A percentile compares a stretch with the other conserved stretches of the same genome.
Conservation (phyloP, 53 echinoderm and acorn worm species). For the Crossaster papposus region DNA sequence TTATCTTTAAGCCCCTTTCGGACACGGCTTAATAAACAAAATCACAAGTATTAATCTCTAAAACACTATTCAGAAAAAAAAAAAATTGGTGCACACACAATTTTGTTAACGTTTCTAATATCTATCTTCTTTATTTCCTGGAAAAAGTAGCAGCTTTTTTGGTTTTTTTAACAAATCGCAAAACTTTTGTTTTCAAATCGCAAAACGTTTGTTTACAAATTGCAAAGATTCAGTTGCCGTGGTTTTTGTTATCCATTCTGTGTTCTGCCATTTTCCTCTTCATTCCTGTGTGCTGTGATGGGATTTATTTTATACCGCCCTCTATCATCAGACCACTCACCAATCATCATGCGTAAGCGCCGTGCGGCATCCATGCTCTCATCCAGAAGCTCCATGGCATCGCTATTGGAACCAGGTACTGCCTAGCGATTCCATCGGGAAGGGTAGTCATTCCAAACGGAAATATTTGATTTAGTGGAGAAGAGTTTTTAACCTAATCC, state of each 20-base stretch:
- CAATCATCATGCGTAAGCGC: constrained; percentile 32
- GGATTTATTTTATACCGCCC: not conserved
- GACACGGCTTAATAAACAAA: too few relatives aligned
- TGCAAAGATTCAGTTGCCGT: constrained; percentile 1
- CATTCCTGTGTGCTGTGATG: constrained; percentile 52
- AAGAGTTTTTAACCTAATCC: not conserved
- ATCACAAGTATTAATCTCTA: too few relatives aligned
- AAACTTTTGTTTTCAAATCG: too few relatives aligned
- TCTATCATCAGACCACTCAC: constrained; percentile 41
- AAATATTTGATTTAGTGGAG: not conserved
- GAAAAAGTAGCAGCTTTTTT: too few relatives aligned
- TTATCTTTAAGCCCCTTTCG: too few relatives aligned
- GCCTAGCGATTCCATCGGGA: not conserved
- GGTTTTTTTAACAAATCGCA: too few relatives aligned
- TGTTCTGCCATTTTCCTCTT: constrained; percentile 6
- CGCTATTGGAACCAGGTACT: constrained; percentile 63
- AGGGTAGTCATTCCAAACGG: not conserved
- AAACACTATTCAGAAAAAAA: too few relatives aligned
- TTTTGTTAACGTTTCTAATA: too few relatives aligned
- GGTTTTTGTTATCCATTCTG: not conserved
- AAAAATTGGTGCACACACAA: too few relatives aligned
- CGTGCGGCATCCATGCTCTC: constrained; percentile 50
- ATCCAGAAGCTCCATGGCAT: constrained; percentile 61
- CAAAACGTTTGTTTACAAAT: not conserved
- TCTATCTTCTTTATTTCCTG: too few relatives aligned